A percentile compares a stretch with the other conserved stretches of the same genome.
These are phyloP conservation scores for Cynaeus angustus DNA, from an alignment of 2,888 invertebrate species.

Conservation along the genomic window DNA sequence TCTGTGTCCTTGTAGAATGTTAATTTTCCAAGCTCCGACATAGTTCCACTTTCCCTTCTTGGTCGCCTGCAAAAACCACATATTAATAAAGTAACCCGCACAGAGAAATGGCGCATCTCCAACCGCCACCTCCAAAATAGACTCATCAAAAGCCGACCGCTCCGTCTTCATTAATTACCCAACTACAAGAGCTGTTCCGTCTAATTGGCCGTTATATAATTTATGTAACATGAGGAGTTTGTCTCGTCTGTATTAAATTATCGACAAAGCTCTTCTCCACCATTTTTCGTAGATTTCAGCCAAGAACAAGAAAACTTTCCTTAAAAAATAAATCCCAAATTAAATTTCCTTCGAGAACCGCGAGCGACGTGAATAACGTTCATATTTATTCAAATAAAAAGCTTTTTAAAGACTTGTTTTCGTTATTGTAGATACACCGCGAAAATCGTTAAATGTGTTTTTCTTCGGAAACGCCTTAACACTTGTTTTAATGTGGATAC, in stretches of 20 bases:
- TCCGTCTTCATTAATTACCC: slow-evolving; percentile 35
- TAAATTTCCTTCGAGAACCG: slow-evolving; percentile 33
- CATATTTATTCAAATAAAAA: slow-evolving; percentile 41
- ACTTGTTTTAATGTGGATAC: slow-evolving; percentile 9
- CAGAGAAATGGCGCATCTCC: slow-evolving; percentile 7
- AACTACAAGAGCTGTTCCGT: slow-evolving; percentile 18
- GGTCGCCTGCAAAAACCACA: not conserved
- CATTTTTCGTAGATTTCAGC: slow-evolving; percentile 8
- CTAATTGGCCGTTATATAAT: slow-evolving; percentile 32
- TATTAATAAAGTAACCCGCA: not conserved
- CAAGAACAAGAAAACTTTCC: slow-evolving; percentile 18
- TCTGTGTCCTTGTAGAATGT: no score
- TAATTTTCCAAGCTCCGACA: no score
- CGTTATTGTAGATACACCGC: slow-evolving; percentile 22
- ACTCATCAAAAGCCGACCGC: slow-evolving; percentile 33
- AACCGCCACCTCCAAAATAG: slow-evolving; percentile 15
- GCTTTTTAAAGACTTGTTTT: slow-evolving; percentile 37
- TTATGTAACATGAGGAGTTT: slow-evolving; percentile 34
- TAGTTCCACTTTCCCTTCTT: not conserved
- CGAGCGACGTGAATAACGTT: slow-evolving; percentile 34
- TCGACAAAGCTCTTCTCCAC: slow-evolving; percentile 1
- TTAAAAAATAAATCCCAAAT: slow-evolving; percentile 31
- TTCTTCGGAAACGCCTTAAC: slow-evolving; percentile 4
- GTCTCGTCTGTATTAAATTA: slow-evolving; percentile 28
- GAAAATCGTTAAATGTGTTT: slow-evolving; percentile 16